Evolutionary conservation across 2,888 invertebrate genomes (phyloP), one percentile per base, ranked within the genome.

Genomic region (Branchellion lobata): DNA sequence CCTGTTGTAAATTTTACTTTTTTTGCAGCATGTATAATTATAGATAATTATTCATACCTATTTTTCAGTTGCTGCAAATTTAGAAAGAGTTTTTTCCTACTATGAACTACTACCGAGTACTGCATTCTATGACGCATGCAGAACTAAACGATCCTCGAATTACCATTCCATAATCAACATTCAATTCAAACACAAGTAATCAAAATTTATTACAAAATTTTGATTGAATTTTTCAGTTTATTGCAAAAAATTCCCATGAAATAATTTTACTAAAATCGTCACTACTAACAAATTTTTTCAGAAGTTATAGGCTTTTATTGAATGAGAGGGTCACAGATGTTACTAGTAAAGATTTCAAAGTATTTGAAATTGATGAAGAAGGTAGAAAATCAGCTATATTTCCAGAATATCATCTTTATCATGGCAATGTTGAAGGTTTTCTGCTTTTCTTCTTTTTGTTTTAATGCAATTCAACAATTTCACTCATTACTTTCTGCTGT

Each of bases 301-400:
- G 61, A 57, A 57, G n/a, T n/a, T n/a, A 18, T 24, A 57, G 21
- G 5, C 24, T 57, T 5, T n/a, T 57, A n/a, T 57, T 57, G 21
- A 24, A 57, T 57, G 24, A 24, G 24, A 57, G 21, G 21, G n/a
- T 57, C 3, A 3, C 3, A 18, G 24, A 57, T 57, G 24, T 57
- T 24, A 57, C 61, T 3, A 24, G n/a, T 14, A 24, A 57, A 8
- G 21, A 57, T 57, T 57, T 57, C 61, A 57, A 57, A n/a, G 61
- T 57, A n/a, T 57, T 57, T 57, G 61, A 57, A n/a, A n/a, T 57
- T 57, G n/a, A 57, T 57, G 61, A n/a, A 18, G 61, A 57, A 3
- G 24, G 21, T 57, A 3, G 21, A 24, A 8, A 57, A 57, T 14
- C n/a, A 57, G 3, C 8, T 5, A 57, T 24, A 18, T 5, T 24